Evolutionary conservation across 1,140 invertebrate species (phyloP).

Genomic region (Drosophila willistoni): DNA sequence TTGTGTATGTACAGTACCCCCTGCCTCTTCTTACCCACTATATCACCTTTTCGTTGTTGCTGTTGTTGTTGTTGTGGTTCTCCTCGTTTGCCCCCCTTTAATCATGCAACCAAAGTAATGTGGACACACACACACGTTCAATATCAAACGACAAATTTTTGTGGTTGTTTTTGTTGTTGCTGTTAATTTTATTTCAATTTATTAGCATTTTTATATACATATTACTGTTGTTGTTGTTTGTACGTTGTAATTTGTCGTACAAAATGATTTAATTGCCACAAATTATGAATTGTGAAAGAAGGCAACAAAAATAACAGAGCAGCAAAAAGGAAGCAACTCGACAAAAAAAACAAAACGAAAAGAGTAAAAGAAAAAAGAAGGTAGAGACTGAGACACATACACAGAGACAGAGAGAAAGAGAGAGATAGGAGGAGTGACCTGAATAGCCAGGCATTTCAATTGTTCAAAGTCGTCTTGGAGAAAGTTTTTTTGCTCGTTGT

Average conservation of each 20-base stretch:
- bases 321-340: not conserved
- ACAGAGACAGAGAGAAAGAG: conserved; percentile 8
- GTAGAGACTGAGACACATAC: not conserved
- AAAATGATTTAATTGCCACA: conserved; percentile 67
- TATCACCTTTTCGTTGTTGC: too few relatives aligned
- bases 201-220: conserved; percentile 54
- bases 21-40: not conserved
- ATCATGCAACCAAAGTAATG: conserved; percentile 14
- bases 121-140: conserved; percentile 62
- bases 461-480: conserved; percentile 7
- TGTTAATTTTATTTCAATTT: conserved; percentile 67
- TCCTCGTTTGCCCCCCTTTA: not conserved
- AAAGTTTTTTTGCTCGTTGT: conserved; percentile 22
- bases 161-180: conserved; percentile 41
- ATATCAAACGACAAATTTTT: conserved; percentile 33
- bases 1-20: not conserved
- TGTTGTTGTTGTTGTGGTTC: not conserved
- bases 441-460: conserved; percentile 24
- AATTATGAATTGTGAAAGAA: conserved; percentile 58
- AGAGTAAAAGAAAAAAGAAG: conserved; percentile 1
- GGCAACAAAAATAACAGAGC: not conserved
- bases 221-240: conserved; percentile 27
- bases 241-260: conserved; percentile 67
- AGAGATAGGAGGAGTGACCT: conserved; percentile 15
- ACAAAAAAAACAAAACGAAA: conserved; percentile 15